Percentiles rank a stretch among this genome's conserved stretches.
phyloP scores from a whole-genome alignment of 23 tunicate species.

The Halocynthia aurantium region DNA sequence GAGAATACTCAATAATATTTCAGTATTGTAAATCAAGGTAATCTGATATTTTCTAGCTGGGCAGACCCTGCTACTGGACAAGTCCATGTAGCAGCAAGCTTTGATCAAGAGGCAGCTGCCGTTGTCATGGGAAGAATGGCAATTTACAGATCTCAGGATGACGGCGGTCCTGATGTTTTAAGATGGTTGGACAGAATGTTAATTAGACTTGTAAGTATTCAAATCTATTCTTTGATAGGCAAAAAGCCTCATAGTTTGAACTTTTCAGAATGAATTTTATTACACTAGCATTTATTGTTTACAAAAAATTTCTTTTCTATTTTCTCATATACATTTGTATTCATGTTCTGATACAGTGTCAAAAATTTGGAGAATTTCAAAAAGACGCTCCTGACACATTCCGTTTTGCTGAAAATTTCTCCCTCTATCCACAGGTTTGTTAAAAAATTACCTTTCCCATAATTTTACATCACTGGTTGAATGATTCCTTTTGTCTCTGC shows the following conservation, averaged over 20 bases:
- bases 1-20: too few species aligned
- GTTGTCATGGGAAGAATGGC: conserved; percentile 97
- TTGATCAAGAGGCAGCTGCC: conserved; percentile 93
- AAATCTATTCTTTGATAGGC: neutral
- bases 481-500: neutral
- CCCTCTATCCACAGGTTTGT: conserved; percentile 89
- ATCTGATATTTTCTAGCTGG: conserved; percentile 50
- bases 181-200: conserved; percentile 96
- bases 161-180: conserved; percentile 87
- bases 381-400: conserved; percentile 89
- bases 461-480: neutral
- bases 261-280: neutral
- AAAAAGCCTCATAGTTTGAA: neutral
- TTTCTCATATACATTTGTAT: too few species aligned
- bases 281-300: too few species aligned
- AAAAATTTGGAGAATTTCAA: conserved; percentile 89
- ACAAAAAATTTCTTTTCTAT: too few species aligned
- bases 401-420: conserved; percentile 87
- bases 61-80: conserved; percentile 86
- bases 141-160: conserved; percentile 59
- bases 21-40: neutral
- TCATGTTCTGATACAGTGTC: conserved; percentile 50
- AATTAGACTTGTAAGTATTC: conserved; percentile 70
- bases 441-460: too few species aligned
- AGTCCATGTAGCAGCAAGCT: conserved; percentile 74